phyloP scores from a whole-genome alignment of 2,888 invertebrate species.

The Luffia ferchaultella region DNA sequence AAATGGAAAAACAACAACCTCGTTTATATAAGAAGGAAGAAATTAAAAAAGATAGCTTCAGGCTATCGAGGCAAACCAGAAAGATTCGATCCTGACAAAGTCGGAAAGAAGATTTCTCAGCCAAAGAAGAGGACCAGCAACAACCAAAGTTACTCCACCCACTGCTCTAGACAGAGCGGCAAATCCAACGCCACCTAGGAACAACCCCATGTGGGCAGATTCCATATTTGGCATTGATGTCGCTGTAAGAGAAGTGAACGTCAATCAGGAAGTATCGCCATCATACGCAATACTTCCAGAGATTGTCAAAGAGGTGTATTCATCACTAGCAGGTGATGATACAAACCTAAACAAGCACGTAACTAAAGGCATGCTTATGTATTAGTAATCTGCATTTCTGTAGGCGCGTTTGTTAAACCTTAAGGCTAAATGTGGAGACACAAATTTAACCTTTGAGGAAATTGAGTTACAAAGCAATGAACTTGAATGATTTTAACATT shows the following conservation, averaged over 20 bases:
- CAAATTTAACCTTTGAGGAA: neutral
- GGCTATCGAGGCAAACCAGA: constrained; percentile 14
- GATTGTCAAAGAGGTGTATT: constrained; percentile 18
- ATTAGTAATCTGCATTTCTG: constrained; percentile 16
- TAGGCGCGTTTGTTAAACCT: constrained; percentile 16
- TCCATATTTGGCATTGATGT: constrained; percentile 20
- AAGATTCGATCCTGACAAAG: constrained; percentile 12
- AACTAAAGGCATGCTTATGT: constrained; percentile 17
- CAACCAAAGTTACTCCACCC: constrained; percentile 4
- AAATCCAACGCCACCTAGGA: constrained; percentile 11
- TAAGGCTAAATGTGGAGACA: neutral
- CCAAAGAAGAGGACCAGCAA: constrained; percentile 3
- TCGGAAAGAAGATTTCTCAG: constrained; percentile 7
- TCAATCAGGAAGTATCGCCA: constrained; percentile 16
- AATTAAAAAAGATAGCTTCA: constrained; percentile 9
- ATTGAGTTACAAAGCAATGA: neutral
- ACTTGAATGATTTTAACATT: neutral
- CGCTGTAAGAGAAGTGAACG: constrained; percentile 16
- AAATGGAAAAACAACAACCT: no score
- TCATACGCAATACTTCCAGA: constrained; percentile 15
- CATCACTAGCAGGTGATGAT: constrained; percentile 16
- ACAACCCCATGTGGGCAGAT: constrained; percentile 15
- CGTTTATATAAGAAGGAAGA: no score
- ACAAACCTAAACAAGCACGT: constrained; percentile 18
- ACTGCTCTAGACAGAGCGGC: constrained; percentile 8